Conservation (phyloP, 2,113 vertebrate genomes). For the Crocuta crocuta region DNA sequence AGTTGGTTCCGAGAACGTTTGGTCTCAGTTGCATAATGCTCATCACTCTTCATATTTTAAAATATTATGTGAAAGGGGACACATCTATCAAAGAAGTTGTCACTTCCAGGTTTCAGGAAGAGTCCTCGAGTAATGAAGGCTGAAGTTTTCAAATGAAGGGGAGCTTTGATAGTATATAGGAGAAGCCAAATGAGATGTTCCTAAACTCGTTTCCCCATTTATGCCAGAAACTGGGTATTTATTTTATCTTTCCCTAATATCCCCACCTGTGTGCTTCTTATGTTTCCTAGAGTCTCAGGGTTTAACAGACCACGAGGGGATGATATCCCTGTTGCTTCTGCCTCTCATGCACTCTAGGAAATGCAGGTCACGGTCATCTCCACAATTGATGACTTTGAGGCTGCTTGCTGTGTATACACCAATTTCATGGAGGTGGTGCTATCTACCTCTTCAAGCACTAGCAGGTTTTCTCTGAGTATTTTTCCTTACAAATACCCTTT, state of each 20-base stretch:
- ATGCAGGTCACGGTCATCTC: accelerated
- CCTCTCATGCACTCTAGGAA: not conserved
- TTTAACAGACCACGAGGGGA: not conserved
- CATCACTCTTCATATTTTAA: not conserved
- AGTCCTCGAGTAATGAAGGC: not conserved
- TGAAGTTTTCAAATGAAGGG: too few species aligned
- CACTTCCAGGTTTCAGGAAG: not conserved
- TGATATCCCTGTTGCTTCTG: accelerated
- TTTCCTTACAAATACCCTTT: not conserved
- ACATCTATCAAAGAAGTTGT: not conserved
- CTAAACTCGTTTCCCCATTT: not conserved
- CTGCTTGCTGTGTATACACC: accelerated
- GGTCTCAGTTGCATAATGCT: not conserved
- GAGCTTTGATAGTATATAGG: not conserved
- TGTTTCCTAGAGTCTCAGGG: not conserved
- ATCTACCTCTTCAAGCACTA: not conserved
- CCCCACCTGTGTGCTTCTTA: not conserved
- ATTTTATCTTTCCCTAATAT: not conserved
- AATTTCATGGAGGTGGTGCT: accelerated
- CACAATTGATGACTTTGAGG: accelerated
- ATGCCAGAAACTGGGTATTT: not conserved
- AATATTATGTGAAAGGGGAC: not conserved
- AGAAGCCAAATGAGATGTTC: not conserved
- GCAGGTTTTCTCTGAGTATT: not conserved
- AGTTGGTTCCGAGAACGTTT: not conserved